These are phyloP conservation scores for Hoplodrina ambigua DNA, from an alignment of 2,888 invertebrate species.

Conservation along the genomic window DNA sequence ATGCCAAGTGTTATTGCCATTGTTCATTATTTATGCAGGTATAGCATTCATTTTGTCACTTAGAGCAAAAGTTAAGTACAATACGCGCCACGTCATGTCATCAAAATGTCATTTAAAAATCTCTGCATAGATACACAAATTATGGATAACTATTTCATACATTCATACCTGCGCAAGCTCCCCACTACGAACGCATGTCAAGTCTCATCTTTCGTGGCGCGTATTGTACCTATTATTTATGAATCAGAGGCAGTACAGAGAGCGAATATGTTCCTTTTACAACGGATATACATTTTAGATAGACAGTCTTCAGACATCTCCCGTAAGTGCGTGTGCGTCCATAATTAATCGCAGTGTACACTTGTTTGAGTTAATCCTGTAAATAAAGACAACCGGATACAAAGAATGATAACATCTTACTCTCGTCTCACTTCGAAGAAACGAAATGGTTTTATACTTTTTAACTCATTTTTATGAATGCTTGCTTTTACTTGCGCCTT, in stretches of 20 bases:
- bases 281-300: constrained; percentile 35
- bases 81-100: no score
- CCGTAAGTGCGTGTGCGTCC: constrained; percentile 18
- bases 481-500: constrained; percentile 24
- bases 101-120: no score
- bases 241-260: no score
- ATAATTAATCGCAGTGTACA: constrained; percentile 24
- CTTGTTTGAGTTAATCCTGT: constrained; percentile 38
- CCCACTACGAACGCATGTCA: no score
- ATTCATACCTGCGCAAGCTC: no score
- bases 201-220: no score
- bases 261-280: not conserved
- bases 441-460: constrained; percentile 27
- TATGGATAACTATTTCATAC: no score
- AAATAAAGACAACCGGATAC: constrained; percentile 55
- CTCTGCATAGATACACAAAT: no score
- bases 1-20: not conserved
- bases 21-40: not conserved
- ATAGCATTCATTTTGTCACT: no score
- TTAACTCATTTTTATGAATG: constrained; percentile 7
- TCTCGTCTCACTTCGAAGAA: constrained; percentile 42
- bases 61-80: no score
- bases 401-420: constrained; percentile 33
- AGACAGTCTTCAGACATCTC: constrained; percentile 27
- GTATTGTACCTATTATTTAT: no score